Base-by-base conservation (phyloP, 1,140 invertebrate genomes). In the Littorina saxatilis region DNA sequence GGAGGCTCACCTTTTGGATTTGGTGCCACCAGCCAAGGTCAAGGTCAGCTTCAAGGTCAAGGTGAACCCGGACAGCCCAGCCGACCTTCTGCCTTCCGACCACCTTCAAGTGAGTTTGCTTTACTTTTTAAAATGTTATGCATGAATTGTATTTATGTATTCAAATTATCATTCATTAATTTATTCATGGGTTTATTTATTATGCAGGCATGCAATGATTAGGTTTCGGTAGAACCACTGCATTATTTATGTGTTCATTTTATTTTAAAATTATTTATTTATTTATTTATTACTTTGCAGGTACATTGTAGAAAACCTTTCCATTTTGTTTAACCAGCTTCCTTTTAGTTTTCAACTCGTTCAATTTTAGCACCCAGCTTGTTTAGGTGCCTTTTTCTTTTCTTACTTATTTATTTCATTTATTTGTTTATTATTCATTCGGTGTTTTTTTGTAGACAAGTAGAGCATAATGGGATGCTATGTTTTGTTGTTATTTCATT, bases 61-160 rank as follows among this genome's bases (percentile, higher is more conserved):
- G 43, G n/a, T 20, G 35, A 40, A 13, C n/a, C 20, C 2, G 58
- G 27, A 37, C 52, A 39, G 23, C 17, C 76, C 27, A 47, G 20
- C 76, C 63, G 55, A 58, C 55, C 76, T 15, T 78, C 76, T 61
- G 76, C 76, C n/a, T 78, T 78, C 37, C 17, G 58, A 78, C 76
- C 76, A 13, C 58, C 58, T 9, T 43, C 39, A 66, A 58, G 76
- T 78, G 11, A 63, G 74, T 75, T 13, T 47, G 23, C 7, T 75
- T 40, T 75, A 20, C 37, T 47, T n/a, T n/a, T n/a, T n/a, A n/a
- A n/a, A n/a, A n/a, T n/a, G n/a, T n/a, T n/a, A n/a, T 68, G n/a
- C 35, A 29, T 68, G 27, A 17, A 32, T 68, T 37, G n/a, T 37
- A 32, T 68, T 29, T 68, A 17, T 68, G n/a, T 20, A 35, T 29